Conservation (phyloP, 2,888 invertebrate genomes). For the Leptopilina drosophilae region DNA sequence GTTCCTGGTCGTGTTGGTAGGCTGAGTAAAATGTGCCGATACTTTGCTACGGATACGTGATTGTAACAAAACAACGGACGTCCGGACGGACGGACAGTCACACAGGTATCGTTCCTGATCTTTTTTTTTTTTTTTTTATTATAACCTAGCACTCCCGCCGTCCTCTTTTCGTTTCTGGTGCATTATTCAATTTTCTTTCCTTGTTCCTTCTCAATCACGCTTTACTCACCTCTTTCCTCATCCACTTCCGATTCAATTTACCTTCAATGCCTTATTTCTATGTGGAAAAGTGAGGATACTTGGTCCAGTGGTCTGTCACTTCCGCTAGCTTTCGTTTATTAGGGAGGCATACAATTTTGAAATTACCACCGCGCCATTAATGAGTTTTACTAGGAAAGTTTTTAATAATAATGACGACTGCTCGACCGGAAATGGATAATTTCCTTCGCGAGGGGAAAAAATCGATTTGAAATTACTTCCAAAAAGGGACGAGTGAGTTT, state of each 20-base stretch:
- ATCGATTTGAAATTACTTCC: constrained; percentile 23
- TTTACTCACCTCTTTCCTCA: constrained; percentile 47
- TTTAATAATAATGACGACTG: constrained; percentile 26
- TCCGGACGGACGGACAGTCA: constrained; percentile 75
- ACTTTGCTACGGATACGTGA: constrained; percentile 67
- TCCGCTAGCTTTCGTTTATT: constrained; percentile 7
- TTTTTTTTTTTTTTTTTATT: constrained; percentile 65
- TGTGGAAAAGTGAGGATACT: constrained; percentile 63
- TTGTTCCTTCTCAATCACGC: constrained; percentile 51
- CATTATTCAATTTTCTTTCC: constrained; percentile 45
- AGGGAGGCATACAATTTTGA: neutral
- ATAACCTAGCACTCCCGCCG: constrained; percentile 60
- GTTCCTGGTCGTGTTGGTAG: constrained; percentile 60
- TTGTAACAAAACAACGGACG: constrained; percentile 77
- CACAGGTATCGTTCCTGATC: constrained; percentile 76
- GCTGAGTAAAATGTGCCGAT: constrained; percentile 56
- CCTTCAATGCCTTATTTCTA: neutral
- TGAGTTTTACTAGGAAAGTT: constrained; percentile 21
- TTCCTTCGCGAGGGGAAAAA: neutral
- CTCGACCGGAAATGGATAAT: constrained; percentile 14
- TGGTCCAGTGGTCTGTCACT: constrained; percentile 59
- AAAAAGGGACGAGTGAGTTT: neutral
- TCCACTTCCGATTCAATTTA: constrained; percentile 45
- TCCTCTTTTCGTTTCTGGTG: constrained; percentile 45
- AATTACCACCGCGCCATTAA: constrained; percentile 3